Base-by-base conservation (phyloP, 2,797 vertebrate genomes). In the Hippopotamyrus pictus region DNA sequence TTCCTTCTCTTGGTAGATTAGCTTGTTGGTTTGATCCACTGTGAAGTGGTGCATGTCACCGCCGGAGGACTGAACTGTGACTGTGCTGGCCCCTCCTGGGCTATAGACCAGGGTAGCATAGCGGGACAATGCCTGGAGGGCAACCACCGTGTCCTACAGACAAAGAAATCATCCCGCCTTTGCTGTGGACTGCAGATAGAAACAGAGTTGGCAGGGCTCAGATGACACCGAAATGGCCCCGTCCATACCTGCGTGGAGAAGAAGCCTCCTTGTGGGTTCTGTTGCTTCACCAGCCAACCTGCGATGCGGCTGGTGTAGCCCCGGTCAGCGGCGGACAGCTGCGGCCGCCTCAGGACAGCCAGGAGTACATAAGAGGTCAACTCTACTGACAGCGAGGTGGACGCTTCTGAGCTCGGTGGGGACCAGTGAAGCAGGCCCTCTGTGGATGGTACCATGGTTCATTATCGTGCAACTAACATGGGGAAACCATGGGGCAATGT, bases 81-180 rank as follows among this genome's bases (percentile, higher is more conserved):
- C 95, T 5, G 91, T 94, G 91, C 96, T 94, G 4, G 94, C 93
- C 53, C 96, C 95, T 0, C 94, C 94, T 8, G 93, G 92, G 87
- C 91, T 95, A 89, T 96, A 97, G 5, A 96, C 96, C 89, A 93
- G 92, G 25, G 95, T 92, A 85, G 96, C 95, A 87, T 97, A 97
- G n/a, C 96, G 94, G 88, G 97, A 93, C 88, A 98, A 94, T 90
- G 97, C 97, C 93, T 98, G 97, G 59, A 98, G 96, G 89, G 96
- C 97, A 90, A 96, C 96, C 90, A 98, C 96, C 0, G 95, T 95
- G 93, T 96, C 95, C 95, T 96, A 59, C 19, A 87, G 53, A 62
- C 29, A 87, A 29, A 53, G 22, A 65, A 8, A 57, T 86, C 19
- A 8, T 82, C 76, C 19, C 76, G n/a, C 19, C 2, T 82, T 82